Base-by-base conservation (phyloP, 37 sponge, comb jelly and placozoan species). In the Ianthella basta region DNA sequence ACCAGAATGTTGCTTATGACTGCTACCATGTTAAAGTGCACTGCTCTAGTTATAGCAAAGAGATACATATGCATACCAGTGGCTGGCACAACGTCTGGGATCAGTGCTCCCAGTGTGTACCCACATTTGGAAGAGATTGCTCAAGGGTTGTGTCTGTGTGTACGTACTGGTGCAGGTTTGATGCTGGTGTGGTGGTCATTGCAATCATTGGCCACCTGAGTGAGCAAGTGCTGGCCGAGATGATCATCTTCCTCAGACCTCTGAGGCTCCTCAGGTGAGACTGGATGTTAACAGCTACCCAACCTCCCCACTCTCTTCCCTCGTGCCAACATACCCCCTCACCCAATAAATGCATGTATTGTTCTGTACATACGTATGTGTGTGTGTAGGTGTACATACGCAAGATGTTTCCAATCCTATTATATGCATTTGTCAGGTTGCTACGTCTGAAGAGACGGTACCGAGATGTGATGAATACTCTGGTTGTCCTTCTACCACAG, bases 401-500 rank as follows among this genome's bases (percentile, higher is more conserved):
- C 33, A 24, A 25, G 29, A 33, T 13, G 4, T 10, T 39, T n/a
- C n/a, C n/a, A n/a, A n/a, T n/a, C n/a, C 61, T 80, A 2, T n/a
- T 14, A 15, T 82, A 25, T 72, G 4, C 34, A 36, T 33, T 39
- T 21, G n/a, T n/a, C 37, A 92, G 96, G 60, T 53, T 95, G 41
- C 39, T 95, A n/a, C 82, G 88, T 21, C 80, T 92, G 20, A 90
- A 92, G 84, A 72, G 85, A 32, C 88, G 93, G n/a, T 90, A 92
- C 55, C 88, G 89, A 16, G 89, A 86, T 78, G 85, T 95, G 56
- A 83, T 92, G 83, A 84, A 90, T 72, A 93, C 87, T 14, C 24
- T 95, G 70, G 54, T 91, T 5, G 80, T 86, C 19, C 89, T 95
- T 0, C 56, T 44, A 10, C 96, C 88, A 68, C 87, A 91, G 24